phyloP scores from a whole-genome alignment of 2,888 invertebrate species.

The Terebella lapidaria region DNA sequence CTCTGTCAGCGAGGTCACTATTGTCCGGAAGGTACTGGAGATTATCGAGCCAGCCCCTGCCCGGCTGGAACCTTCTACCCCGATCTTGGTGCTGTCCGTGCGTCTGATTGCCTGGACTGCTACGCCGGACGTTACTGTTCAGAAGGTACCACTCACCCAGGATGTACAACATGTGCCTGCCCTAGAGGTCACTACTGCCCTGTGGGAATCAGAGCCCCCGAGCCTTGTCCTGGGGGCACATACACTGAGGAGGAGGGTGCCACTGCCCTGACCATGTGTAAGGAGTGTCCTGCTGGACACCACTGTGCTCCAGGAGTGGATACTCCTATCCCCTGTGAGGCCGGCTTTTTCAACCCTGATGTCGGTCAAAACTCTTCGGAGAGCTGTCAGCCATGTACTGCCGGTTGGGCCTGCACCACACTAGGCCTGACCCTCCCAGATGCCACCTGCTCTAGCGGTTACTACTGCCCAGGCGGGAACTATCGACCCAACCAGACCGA shows the following conservation, averaged over 20 bases:
- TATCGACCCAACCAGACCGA: constrained; percentile 37
- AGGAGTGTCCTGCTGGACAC: constrained; percentile 28
- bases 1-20: constrained; percentile 32
- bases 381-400: constrained; percentile 35
- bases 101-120: constrained; percentile 36
- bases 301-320: constrained; percentile 31
- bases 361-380: constrained; percentile 22
- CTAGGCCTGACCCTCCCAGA: constrained; percentile 37
- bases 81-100: constrained; percentile 28
- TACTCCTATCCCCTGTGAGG: constrained; percentile 32
- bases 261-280: constrained; percentile 33
- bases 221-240: constrained; percentile 38
- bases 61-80: constrained; percentile 25
- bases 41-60: constrained; percentile 38
- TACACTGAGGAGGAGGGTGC: constrained; percentile 45
- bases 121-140: constrained; percentile 43
- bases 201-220: constrained; percentile 26
- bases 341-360: constrained; percentile 41
- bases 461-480: constrained; percentile 48
- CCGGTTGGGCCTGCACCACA: constrained; percentile 41
- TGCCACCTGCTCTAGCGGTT: constrained; percentile 41
- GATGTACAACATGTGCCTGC: constrained; percentile 36
- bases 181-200: constrained; percentile 44
- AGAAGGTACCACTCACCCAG: constrained; percentile 37
- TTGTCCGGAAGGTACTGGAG: constrained; percentile 36